Conservation (phyloP, 1,140 invertebrate species). For the Dufourea novaeangliae region DNA sequence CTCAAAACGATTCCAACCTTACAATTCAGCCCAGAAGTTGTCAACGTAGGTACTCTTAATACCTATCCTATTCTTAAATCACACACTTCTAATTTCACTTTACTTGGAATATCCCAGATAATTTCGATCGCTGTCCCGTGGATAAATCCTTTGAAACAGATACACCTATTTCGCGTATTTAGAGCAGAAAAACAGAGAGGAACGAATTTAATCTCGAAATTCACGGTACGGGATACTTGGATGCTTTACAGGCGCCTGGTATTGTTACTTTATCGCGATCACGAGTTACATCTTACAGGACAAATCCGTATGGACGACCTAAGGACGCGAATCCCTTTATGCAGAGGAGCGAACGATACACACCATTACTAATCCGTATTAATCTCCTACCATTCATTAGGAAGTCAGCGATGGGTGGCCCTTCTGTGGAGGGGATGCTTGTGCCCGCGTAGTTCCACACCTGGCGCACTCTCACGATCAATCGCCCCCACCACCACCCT, state of each 20-base stretch:
- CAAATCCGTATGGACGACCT: background rate
- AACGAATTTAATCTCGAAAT: background rate
- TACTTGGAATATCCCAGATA: too few species aligned
- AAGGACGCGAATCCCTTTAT: slow-evolving; percentile 5
- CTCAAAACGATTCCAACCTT: too few species aligned
- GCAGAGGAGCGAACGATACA: slow-evolving; percentile 37
- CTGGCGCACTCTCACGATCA: slow-evolving; percentile 64
- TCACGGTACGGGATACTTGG: background rate
- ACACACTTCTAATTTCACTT: too few species aligned
- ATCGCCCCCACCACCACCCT: slow-evolving; percentile 27
- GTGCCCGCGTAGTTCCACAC: slow-evolving; percentile 46
- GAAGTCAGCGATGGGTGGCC: slow-evolving; percentile 59
- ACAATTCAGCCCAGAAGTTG: too few species aligned
- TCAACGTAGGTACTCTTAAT: too few species aligned
- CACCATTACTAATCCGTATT: slow-evolving; percentile 62
- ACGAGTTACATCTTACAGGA: background rate
- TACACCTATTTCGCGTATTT: too few species aligned
- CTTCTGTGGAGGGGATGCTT: slow-evolving; percentile 14
- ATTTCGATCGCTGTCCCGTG: too few species aligned
- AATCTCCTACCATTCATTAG: slow-evolving; percentile 65
- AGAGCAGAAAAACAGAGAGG: background rate
- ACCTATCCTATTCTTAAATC: too few species aligned
- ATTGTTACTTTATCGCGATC: background rate
- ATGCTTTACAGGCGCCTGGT: background rate
- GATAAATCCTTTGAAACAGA: too few species aligned